Base-by-base conservation (phyloP, 2,113 vertebrate genomes). In the Proterorhinus semilunaris region DNA sequence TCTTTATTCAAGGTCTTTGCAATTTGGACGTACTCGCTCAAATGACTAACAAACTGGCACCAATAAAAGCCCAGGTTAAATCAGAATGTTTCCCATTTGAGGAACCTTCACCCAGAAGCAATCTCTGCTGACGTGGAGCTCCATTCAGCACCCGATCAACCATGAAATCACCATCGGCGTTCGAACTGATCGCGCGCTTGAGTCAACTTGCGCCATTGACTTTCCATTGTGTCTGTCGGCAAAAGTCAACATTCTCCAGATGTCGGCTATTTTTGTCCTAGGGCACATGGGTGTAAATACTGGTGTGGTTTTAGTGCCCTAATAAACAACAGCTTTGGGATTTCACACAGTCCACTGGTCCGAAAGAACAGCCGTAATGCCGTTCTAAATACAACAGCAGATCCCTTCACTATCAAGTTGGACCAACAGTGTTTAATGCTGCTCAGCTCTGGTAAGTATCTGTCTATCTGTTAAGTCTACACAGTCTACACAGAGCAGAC, bases 241-340 rank as follows among this genome's bases (percentile, higher is more conserved):
- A 44, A 8, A 45, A 44, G 7, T 61, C 58, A 61, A 13, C 7
- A 36, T 44, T 59, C 43, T 86, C 76, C 79, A 90, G 74, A 81
- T 80, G 74, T 36, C 72, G 48, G 82, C 81, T 43, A 59, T 44
- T 59, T 59, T 44, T 59, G 44, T 7, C 12, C 15, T 8, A 7
- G 44, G 27, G 13, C 36, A 61, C 13, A 61, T 16, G 58, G 13
- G 44, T 45, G 8, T 27, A 7, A 57, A 43, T 58, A 58, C 42
- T 58, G 27, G 10, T 7, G 8, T 44, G 15, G 58, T 44, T 45
- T 45, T 44, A 44, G 55, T 8, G 27, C 58, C 21, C 27, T 42
- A 8, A 58, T 58, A 11, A 42, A 58, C 11, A 58, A 61, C 43
- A 4, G 57, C 21, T 44, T 59, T 15, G 15, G 43, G 12, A 12